A percentile compares a stretch with the other conserved stretches of the same genome.
Conservation (phyloP, 2,888 invertebrate genomes). For the Halocaridina rubra region DNA sequence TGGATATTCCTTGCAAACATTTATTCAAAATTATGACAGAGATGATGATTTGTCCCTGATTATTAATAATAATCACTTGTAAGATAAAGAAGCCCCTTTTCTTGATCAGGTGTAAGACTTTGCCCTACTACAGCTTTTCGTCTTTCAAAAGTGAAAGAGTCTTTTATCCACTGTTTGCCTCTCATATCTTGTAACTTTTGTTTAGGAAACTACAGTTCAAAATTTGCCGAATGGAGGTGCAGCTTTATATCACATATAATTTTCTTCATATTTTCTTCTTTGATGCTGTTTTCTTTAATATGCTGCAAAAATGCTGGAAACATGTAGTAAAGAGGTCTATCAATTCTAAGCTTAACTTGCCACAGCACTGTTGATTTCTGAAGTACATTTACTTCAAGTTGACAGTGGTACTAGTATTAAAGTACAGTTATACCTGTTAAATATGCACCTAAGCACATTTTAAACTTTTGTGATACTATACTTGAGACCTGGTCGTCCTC, state of each 20-base stretch:
- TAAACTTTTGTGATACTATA: too few species aligned
- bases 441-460: too few species aligned
- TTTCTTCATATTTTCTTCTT: background rate
- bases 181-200: background rate
- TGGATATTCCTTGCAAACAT: background rate
- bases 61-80: background rate
- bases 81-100: background rate
- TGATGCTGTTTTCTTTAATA: background rate
- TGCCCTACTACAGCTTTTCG: background rate
- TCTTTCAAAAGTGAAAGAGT: background rate
- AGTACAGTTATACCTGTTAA: too few species aligned
- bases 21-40: background rate
- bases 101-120: background rate
- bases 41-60: background rate
- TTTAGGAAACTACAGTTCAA: background rate
- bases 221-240: background rate
- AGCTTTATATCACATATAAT: background rate
- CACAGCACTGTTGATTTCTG: background rate
- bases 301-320: background rate
- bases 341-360: background rate
- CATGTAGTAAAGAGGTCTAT: conserved; percentile 1
- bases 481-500: too few species aligned
- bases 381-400: background rate
- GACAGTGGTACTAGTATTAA: too few species aligned
- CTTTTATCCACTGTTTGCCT: background rate